phyloP scores from a whole-genome alignment of 2,113 vertebrate species.

The Reinhardtius hippoglossoides region DNA sequence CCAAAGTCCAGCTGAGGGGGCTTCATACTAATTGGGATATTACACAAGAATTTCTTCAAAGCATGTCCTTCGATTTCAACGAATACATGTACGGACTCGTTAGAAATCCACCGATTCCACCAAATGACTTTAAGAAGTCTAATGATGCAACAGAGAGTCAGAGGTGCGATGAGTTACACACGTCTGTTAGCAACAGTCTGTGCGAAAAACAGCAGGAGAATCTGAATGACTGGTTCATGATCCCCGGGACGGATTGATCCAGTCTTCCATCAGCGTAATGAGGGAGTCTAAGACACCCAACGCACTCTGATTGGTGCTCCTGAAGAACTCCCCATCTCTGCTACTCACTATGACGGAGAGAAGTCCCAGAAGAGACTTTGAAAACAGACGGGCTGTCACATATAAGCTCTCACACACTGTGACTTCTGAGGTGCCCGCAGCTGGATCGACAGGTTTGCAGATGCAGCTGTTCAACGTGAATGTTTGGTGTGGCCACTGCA shows the following conservation, averaged over 20 bases:
- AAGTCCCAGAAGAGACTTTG: constrained; percentile 3
- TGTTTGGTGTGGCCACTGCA: no score
- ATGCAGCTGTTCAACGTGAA: neutral
- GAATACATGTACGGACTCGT: constrained; percentile 16
- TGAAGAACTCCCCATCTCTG: constrained; percentile 28
- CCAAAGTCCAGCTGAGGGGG: constrained; percentile 33
- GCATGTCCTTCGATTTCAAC: constrained; percentile 7
- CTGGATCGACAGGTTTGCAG: neutral
- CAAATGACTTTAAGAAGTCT: constrained; percentile 45
- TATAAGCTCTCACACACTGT: neutral
- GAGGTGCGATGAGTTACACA: constrained; percentile 40
- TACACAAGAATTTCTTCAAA: constrained; percentile 44
- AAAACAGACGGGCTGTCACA: neutral
- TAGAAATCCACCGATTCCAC: constrained; percentile 46
- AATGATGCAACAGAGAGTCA: constrained; percentile 49
- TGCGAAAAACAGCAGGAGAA: constrained; percentile 45
- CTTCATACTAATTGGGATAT: constrained; percentile 41
- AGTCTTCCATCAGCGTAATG: constrained; percentile 58
- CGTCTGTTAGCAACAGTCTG: constrained; percentile 26
- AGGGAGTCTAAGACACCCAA: constrained; percentile 44
- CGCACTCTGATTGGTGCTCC: constrained; percentile 42
- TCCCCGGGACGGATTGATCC: constrained; percentile 55
- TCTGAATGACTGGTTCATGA: constrained; percentile 64
- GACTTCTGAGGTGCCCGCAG: neutral
- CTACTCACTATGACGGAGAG: neutral